Evolutionary conservation across 2,888 invertebrate genomes (phyloP), one percentile per base, ranked within the genome.

Genomic region (Elysia crispata): DNA sequence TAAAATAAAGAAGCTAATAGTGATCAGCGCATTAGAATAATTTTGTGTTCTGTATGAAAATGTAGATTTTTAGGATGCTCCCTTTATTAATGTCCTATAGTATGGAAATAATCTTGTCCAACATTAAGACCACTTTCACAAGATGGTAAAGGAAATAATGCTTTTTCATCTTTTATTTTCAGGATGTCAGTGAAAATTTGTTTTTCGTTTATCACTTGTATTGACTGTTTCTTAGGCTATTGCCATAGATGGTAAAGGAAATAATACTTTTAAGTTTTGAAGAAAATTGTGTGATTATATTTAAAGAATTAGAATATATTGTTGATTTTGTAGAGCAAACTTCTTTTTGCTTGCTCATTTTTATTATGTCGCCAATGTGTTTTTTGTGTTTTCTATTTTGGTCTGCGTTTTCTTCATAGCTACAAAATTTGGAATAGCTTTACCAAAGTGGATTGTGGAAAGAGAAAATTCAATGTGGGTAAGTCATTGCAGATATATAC

Each of bases 361-460:
- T 41, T 41, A 41, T 41, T 41, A 6, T n/a, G n/a, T 41, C 11
- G 41, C 41, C 41, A 6, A 41, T 41, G 11, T 11, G 11, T 41
- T n/a, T n/a, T n/a, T 15, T 28, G 25, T 30, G 54, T n/a, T 25
- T 74, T 76, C 13, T 41, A 20, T 20, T 62, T 31, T 60, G 23
- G 23, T 54, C 1, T 15, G 66, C 72, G 15, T 72, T 20, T 83
- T 72, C 73, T 80, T 90, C 91, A 76, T 87, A 93, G 99, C 98
- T 31, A 99, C 98, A 95, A 97, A 97, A 88, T 99, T 99, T 94
- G 99, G 99, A 81, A 99, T 99, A 91, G 99, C 99, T 11, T 92
- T 99, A 77, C 99, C 99, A 8, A 98, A 99, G 77, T 99, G 99
- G 99, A 98, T 99, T 92, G 98, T 99, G 15, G 98, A 99, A 91